Conservation (phyloP, 2,113 vertebrate species). For the Microcebus griseorufus region DNA sequence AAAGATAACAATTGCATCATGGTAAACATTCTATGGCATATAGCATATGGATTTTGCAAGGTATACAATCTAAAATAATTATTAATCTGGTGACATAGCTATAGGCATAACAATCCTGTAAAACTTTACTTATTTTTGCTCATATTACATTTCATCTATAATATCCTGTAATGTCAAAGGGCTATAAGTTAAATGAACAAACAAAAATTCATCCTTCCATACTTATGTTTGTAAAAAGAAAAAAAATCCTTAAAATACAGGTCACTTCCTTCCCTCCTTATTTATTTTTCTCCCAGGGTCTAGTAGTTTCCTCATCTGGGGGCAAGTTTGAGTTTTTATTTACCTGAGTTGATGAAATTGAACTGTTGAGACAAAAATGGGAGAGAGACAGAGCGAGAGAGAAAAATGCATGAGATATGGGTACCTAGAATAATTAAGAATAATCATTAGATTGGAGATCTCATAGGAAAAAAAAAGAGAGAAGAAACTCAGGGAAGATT, state of each 20-base stretch:
- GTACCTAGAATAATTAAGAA: slow-evolving; percentile 15
- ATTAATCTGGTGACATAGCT: background rate
- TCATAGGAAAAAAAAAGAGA: background rate
- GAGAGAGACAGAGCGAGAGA: background rate
- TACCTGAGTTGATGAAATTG: background rate
- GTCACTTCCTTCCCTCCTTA: background rate
- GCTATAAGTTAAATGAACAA: background rate
- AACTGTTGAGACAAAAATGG: background rate
- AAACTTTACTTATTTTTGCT: background rate
- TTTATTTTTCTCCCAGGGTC: background rate
- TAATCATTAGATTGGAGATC: background rate
- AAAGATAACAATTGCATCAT: background rate
- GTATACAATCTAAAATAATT: slow-evolving; percentile 20
- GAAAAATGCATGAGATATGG: background rate
- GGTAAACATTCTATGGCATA: background rate
- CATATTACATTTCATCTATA: background rate
- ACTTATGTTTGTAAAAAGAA: background rate
- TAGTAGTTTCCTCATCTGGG: background rate
- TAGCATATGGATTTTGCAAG: background rate
- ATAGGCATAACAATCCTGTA: background rate
- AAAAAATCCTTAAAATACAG: background rate
- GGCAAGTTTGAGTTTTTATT: background rate
- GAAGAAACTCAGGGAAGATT: background rate
- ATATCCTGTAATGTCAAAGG: background rate
- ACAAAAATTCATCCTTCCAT: background rate